Conservation (phyloP, 2,797 vertebrate species). For the Geotrypetes seraphini region DNA sequence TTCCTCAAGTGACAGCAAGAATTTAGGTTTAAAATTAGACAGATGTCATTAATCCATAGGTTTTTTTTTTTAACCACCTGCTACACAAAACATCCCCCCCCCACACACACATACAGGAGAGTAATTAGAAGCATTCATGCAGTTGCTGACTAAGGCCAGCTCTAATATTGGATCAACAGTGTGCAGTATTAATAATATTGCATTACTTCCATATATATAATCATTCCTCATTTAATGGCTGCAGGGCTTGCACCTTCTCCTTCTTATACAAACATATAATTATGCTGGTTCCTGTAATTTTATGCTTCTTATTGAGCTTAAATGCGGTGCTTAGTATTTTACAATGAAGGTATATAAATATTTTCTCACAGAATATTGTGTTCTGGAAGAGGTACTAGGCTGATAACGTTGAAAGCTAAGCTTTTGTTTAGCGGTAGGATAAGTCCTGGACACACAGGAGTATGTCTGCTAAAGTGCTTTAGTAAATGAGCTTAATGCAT, state of each 20-base stretch:
- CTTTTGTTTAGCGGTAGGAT: no score
- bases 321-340: no score
- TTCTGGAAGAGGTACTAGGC: no score
- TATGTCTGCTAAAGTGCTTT: no score
- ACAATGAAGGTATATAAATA: no score
- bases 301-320: background rate
- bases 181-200: conserved; percentile 4
- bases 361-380: no score
- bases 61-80: background rate
- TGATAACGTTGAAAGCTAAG: no score
- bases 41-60: no score
- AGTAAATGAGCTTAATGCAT: no score
- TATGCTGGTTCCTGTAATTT: background rate
- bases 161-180: background rate
- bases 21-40: background rate
- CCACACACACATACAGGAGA: background rate
- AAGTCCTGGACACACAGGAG: no score
- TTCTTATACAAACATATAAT: background rate
- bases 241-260: background rate
- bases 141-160: background rate
- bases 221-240: conserved; percentile 3
- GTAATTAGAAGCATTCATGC: conserved; percentile 1
- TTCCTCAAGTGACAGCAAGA: background rate
- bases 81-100: background rate
- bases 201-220: background rate